Evolutionary conservation across 2,113 vertebrate genomes (phyloP).

Genomic region (Paradisaea rubra): DNA sequence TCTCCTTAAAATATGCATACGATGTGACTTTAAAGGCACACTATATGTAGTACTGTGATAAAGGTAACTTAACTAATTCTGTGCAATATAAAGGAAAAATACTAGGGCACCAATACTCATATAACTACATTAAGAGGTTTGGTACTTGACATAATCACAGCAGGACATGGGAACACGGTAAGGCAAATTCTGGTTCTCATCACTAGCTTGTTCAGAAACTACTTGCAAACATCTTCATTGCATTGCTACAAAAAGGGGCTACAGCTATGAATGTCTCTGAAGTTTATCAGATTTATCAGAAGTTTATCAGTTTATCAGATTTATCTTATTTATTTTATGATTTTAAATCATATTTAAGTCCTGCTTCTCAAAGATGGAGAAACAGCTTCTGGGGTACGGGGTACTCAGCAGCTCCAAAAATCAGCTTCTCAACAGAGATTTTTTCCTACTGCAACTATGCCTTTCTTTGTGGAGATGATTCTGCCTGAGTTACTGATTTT

Average conservation of each 20-base stretch:
- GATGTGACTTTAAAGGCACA: not conserved
- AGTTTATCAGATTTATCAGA: not conserved
- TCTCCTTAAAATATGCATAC: not conserved
- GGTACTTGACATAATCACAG: not conserved
- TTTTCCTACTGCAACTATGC: not conserved
- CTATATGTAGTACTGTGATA: not conserved
- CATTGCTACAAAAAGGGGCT: not conserved
- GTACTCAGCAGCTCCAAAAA: not conserved
- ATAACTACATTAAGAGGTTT: not conserved
- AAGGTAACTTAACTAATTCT: not conserved
- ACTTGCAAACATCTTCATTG: not conserved
- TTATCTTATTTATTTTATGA: no score
- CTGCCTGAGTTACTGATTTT: not conserved
- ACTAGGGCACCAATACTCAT: not conserved
- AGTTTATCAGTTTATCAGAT: no score
- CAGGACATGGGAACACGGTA: fast-evolving
- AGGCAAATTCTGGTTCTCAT: not conserved
- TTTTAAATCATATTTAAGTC: not conserved
- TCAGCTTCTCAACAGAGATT: not conserved
- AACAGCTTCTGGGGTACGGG: not conserved
- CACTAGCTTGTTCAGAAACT: not conserved
- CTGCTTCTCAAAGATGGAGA: not conserved
- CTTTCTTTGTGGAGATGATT: not conserved
- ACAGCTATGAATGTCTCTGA: not conserved
- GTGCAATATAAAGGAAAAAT: not conserved